Base-by-base conservation (phyloP, 2,888 invertebrate species). In the Altica lythri region DNA sequence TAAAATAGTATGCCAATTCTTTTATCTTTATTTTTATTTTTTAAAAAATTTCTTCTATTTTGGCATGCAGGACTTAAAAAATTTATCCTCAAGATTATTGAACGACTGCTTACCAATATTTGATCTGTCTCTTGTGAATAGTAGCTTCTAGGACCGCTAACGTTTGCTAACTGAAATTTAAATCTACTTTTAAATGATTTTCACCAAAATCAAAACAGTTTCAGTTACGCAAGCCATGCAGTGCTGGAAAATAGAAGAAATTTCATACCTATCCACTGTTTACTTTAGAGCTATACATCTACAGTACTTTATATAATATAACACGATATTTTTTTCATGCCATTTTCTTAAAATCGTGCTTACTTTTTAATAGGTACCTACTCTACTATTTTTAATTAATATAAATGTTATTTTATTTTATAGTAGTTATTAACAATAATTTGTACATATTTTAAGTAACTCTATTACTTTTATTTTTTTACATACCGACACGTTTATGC, bases 81-180 rank as follows among this genome's bases (percentile, higher is more conserved):
- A n/a, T n/a, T n/a, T n/a, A n/a, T n/a, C n/a, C n/a, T n/a, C n/a
- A n/a, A n/a, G n/a, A n/a, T n/a, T n/a, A n/a, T n/a, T n/a, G n/a
- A 46, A 50, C 10, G 12, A 18, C 18, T 45, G 55, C 60, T 60
- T 60, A 60, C 60, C 60, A 57, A 45, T 34, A 53, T 55, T 38
- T 55, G 60, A 47, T 51, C 47, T 50, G 48, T 47, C 38, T 43
- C 52, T 42, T 57, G 48, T 32, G 53, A 45, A 47, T 55, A 52
- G 57, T 57, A 55, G 57, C 57, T 46, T 35, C 50, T 50, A 43
- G 38, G 49, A 43, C 52, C 51, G 49, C 55, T 51, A 47, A 49
- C 38, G 35, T 46, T 53, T 43, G 44, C 48, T 50, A 52, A 60
- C 60, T 60, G 55, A 47, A 60, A 49, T 30, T 49, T 16, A 49